These are phyloP conservation scores for Otus scops DNA, from an alignment of 2,797 vertebrate genomes.

Conservation along the genomic window DNA sequence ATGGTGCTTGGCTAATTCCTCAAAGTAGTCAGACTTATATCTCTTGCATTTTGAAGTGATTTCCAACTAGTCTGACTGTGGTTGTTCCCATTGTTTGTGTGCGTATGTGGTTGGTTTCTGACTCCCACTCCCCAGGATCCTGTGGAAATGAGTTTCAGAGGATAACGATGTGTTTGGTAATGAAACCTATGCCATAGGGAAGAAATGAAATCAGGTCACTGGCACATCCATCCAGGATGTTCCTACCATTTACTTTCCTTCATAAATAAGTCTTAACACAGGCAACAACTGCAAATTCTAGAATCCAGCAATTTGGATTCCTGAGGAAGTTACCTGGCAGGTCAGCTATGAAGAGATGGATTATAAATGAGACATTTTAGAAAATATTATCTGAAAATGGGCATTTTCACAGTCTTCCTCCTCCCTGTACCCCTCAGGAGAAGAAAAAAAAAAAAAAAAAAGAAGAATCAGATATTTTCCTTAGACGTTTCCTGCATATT, in stretches of 20 bases:
- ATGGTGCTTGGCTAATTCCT: not conserved
- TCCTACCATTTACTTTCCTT: not conserved
- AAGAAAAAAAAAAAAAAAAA: not conserved
- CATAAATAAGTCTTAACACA: not conserved
- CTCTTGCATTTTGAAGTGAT: not conserved
- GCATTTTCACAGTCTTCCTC: not conserved
- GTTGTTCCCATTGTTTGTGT: not conserved
- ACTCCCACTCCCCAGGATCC: not conserved
- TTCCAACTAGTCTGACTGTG: not conserved
- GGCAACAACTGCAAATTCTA: not conserved
- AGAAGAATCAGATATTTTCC: not conserved
- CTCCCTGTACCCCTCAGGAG: accelerated
- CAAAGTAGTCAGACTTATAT: not conserved
- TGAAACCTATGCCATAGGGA: not conserved
- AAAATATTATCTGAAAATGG: not conserved
- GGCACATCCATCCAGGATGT: not conserved
- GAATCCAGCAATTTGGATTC: not conserved
- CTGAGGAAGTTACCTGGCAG: not conserved
- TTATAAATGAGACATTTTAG: not conserved
- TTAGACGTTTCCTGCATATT: not conserved
- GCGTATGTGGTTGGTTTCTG: not conserved
- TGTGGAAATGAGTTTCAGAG: not conserved
- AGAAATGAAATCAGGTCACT: not conserved
- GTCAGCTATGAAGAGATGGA: not conserved
- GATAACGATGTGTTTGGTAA: not conserved